These are phyloP conservation scores for Nothobranchius kuhntae DNA, from an alignment of 2,113 vertebrate species.

Conservation along the genomic window DNA sequence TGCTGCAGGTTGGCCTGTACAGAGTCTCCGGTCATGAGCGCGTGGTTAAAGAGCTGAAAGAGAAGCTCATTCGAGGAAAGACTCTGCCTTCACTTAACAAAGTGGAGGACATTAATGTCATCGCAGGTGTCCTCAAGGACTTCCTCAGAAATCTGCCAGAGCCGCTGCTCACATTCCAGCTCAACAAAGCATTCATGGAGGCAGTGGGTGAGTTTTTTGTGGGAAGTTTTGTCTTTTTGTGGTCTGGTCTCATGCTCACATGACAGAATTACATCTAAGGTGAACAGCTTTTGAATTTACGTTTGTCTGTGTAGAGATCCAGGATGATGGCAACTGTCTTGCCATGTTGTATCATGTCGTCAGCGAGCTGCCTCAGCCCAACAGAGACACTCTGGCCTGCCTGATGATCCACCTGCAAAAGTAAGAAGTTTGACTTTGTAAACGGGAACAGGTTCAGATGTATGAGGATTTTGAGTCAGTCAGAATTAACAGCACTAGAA, in stretches of 20 bases:
- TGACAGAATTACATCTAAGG: neutral
- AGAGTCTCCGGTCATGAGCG: constrained; percentile 88
- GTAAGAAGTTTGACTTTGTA: constrained; percentile 57
- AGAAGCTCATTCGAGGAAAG: constrained; percentile 86
- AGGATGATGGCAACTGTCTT: constrained; percentile 88
- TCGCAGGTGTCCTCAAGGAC: constrained; percentile 90
- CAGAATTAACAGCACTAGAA: neutral
- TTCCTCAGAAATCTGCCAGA: constrained; percentile 90
- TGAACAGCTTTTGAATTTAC: neutral
- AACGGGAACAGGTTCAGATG: neutral
- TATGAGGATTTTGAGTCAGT: neutral
- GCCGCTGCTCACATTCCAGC: constrained; percentile 88
- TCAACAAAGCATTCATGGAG: constrained; percentile 90
- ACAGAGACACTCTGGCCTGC: constrained; percentile 92
- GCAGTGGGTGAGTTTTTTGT: constrained; percentile 83
- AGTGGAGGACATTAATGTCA: constrained; percentile 88
- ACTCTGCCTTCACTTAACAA: constrained; percentile 85
- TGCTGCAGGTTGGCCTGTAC: constrained; percentile 87
- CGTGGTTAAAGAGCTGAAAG: constrained; percentile 88
- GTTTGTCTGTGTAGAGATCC: constrained; percentile 80
- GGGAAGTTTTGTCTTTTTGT: neutral
- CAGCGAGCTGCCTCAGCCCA: constrained; percentile 87
- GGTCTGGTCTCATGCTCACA: too few relatives aligned
- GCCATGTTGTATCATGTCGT: constrained; percentile 88
- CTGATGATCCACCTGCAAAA: constrained; percentile 92